Conservation (phyloP, 2,797 vertebrate genomes). For the Malurus splendens region DNA sequence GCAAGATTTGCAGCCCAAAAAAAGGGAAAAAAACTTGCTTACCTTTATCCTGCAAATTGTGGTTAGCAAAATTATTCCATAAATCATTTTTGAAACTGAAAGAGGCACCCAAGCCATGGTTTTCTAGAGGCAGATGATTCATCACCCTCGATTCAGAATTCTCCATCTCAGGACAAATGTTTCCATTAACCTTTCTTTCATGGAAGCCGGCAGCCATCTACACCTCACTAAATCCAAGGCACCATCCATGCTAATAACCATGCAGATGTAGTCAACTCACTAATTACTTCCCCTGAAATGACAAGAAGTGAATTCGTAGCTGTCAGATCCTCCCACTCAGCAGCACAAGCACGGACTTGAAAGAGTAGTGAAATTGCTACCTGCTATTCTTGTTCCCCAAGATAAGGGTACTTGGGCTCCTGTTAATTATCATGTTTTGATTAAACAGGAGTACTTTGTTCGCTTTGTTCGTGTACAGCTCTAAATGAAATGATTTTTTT, state of each 20-base stretch:
- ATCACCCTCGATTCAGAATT: not conserved
- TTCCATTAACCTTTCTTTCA: conserved; percentile 32
- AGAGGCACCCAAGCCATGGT: not conserved
- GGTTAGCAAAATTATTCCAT: not conserved
- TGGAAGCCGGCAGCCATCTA: not conserved
- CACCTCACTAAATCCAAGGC: not conserved
- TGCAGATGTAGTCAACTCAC: not conserved
- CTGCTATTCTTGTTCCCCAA: not conserved
- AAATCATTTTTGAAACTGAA: not conserved
- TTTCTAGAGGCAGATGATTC: not conserved
- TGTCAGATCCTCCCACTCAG: conserved; percentile 2
- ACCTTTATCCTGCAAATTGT: not conserved
- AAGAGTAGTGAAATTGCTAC: conserved; percentile 27
- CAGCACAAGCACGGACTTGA: not conserved
- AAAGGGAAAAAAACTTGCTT: not conserved
- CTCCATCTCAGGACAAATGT: not conserved
- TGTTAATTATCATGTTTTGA: conserved; percentile 49
- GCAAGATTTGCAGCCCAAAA: accelerated
- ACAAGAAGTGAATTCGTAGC: not conserved
- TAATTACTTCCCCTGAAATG: conserved; percentile 26
- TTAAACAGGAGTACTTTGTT: conserved; percentile 25
- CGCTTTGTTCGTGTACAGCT: not conserved
- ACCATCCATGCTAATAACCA: not conserved
- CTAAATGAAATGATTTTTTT: conserved; percentile 7
- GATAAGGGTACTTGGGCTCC: not conserved